These are phyloP conservation scores for Pollenia amentaria DNA, from an alignment of 2,888 invertebrate species.

Conservation along the genomic window DNA sequence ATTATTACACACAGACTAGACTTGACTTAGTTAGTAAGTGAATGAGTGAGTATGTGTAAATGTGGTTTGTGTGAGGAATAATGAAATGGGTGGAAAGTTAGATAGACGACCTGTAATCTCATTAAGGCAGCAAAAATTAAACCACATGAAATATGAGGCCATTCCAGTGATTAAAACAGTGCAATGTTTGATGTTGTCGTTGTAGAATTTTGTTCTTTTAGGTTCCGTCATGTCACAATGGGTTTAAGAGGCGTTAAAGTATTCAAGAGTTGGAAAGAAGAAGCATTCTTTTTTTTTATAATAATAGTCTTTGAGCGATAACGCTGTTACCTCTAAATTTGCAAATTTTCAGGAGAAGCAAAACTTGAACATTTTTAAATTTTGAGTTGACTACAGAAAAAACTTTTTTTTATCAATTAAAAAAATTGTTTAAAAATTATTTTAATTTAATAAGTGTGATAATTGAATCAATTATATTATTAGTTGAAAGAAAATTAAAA, in stretches of 20 bases:
- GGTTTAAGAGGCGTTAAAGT: not conserved
- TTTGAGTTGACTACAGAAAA: too few species aligned
- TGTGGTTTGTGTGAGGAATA: not conserved
- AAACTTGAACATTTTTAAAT: too few species aligned
- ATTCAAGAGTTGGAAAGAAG: not conserved
- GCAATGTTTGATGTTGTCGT: constrained; percentile 53
- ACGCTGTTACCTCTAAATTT: too few species aligned
- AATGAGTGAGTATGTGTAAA: not conserved
- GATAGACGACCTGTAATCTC: constrained; percentile 71
- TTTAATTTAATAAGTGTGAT: too few species aligned
- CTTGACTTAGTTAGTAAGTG: not conserved
- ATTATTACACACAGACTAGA: not conserved
- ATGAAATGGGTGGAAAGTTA: constrained; percentile 31
- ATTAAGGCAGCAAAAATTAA: constrained; percentile 71
- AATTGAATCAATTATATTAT: too few species aligned
- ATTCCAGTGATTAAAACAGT: constrained; percentile 66
- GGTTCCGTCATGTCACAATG: not conserved
- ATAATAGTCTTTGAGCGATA: not conserved
- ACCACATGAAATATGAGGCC: constrained; percentile 68
- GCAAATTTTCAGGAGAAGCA: too few species aligned
- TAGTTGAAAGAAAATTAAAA: too few species aligned
- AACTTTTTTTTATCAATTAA: too few species aligned
- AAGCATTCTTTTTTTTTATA: not conserved
- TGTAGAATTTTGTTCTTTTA: constrained; percentile 65
- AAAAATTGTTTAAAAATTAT: too few species aligned